These are phyloP conservation scores for Orestias chungarensis DNA, from an alignment of 2,797 vertebrate genomes.

Conservation along the genomic window DNA sequence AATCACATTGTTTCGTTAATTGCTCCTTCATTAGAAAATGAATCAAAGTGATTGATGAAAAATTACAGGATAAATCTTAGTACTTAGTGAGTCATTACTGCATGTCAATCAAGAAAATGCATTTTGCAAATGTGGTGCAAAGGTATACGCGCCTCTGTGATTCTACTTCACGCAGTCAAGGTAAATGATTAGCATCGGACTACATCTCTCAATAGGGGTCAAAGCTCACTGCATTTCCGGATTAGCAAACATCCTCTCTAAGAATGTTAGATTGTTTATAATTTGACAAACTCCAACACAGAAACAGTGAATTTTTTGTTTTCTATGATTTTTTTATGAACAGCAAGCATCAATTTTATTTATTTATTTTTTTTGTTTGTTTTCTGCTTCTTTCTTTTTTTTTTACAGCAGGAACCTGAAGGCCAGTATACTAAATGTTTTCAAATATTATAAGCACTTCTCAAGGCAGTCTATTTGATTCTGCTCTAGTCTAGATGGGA, in stretches of 20 bases:
- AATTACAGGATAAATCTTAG: conserved; percentile 30
- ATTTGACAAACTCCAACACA: not conserved
- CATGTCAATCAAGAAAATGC: conserved; percentile 41
- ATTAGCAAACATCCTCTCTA: conserved; percentile 19
- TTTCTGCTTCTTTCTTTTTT: conserved; percentile 16
- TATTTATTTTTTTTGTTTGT: not conserved
- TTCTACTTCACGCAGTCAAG: not conserved
- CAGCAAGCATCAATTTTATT: not conserved
- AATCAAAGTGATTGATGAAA: conserved; percentile 48
- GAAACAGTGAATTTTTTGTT: not conserved
- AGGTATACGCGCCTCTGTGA: not conserved
- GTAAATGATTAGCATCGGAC: conserved; percentile 59
- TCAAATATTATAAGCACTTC: conserved; percentile 38
- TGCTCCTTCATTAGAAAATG: conserved; percentile 58
- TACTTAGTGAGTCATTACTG: conserved; percentile 44
- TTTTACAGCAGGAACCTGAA: conserved; percentile 23
- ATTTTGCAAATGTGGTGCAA: not conserved
- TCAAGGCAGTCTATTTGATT: conserved; percentile 46
- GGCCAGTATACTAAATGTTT: conserved; percentile 37
- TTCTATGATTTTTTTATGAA: not conserved
- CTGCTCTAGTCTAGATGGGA: conserved; percentile 29
- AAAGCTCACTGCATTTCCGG: conserved; percentile 48
- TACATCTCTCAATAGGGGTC: conserved; percentile 5
- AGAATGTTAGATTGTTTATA: not conserved
- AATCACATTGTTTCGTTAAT: conserved; percentile 59